Base-by-base conservation (phyloP, 2,888 invertebrate species). In the Drosophila pegasa region DNA sequence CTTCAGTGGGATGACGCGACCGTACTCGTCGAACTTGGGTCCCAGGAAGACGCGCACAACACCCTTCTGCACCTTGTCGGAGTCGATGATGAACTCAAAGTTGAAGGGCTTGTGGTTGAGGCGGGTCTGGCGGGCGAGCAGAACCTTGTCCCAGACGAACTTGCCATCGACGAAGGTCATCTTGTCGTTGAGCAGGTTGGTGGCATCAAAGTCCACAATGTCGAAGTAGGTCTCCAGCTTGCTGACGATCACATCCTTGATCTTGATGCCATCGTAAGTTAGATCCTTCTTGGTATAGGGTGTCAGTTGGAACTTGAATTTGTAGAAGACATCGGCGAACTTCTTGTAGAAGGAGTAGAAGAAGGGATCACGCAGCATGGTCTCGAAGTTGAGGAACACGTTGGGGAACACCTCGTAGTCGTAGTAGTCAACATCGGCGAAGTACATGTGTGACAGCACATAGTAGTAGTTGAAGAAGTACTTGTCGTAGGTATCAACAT, bases 151-250 rank as follows among this genome's bases (percentile, higher is more conserved):
- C 87, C 87, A 87, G 6, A 89, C 84, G 58, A 82, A 89, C 58
- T 85, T 68, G 45, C 85, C 93, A 50, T 93, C 92, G 35, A 87
- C 92, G 29, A 92, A 92, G 79, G 93, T 93, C 80, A 93, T 93
- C 25, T 93, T 86, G 84, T 94, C 94, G 37, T 92, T 92, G 89
- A 54, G 94, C 92, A 71, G 94, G 78, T 95, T 95, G 78, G 94
- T 94, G 74, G 95, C 94, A 78, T 95, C 94, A 84, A 94, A 92
- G 57, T 95, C 93, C 80, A 94, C 94, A 83, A 94, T 93, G 76
- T 96, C 95, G 85, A 95, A 95, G 93, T 94, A 95, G 9, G 96
- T 96, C n/a, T 93, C 91, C n/a, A 96, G 92, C 69, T 95, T 94
- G 88, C 95, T 95, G 16, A 95, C 93, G 9, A 93, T 91, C 2